Evolutionary conservation across 2,113 vertebrate genomes (phyloP).

Genomic region (Channa argus): DNA sequence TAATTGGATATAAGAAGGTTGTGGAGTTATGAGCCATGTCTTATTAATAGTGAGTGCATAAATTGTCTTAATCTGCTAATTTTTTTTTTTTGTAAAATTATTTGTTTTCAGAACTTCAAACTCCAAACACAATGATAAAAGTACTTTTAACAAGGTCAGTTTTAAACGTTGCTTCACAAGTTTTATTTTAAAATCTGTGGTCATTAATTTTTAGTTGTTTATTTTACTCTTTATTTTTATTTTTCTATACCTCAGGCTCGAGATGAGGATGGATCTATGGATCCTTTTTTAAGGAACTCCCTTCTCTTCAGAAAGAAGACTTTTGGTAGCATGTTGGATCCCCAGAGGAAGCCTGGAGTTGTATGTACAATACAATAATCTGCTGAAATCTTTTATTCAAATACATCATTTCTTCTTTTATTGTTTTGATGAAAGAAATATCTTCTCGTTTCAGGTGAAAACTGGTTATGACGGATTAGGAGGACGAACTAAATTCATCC

Average conservation of each 20-base stretch:
- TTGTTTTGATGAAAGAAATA: constrained; percentile 4
- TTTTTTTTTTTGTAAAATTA: not conserved
- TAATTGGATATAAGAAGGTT: not conserved
- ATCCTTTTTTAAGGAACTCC: constrained; percentile 90
- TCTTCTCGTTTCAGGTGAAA: constrained; percentile 84
- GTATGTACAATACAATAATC: constrained; percentile 75
- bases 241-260: constrained; percentile 41
- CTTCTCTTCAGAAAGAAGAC: constrained; percentile 87
- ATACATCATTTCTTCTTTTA: not conserved
- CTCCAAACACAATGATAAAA: constrained; percentile 57
- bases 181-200: not conserved
- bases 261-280: constrained; percentile 80
- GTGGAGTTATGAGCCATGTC: not conserved
- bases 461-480: constrained; percentile 94
- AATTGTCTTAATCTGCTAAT: not conserved
- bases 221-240: not conserved
- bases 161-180: not conserved
- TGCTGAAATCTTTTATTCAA: not conserved
- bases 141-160: constrained; percentile 67
- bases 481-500: constrained; percentile 94
- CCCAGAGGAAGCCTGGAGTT: constrained; percentile 77
- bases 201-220: not conserved
- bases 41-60: not conserved
- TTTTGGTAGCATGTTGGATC: constrained; percentile 80
- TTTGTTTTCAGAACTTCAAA: constrained; percentile 52